Percentiles rank a stretch among this genome's conserved stretches.
Conservation (phyloP, 2,888 invertebrate genomes). For the Diarsia rubi region DNA sequence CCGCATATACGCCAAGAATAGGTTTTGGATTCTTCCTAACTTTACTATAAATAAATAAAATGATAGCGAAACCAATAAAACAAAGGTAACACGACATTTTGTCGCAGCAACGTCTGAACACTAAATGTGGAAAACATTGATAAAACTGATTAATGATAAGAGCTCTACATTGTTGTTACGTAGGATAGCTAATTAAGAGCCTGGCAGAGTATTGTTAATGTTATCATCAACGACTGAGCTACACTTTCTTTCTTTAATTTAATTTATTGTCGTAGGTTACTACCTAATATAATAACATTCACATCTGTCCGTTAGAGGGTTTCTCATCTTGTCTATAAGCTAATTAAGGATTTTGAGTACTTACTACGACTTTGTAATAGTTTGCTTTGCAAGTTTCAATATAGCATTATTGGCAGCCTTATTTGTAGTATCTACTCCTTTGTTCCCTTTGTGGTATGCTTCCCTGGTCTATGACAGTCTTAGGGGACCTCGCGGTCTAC, state of each 20-base stretch:
- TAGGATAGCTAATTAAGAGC: slow-evolving; percentile 25
- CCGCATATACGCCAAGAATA: slow-evolving; percentile 91
- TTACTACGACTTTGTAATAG: background rate
- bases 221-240: slow-evolving; percentile 9
- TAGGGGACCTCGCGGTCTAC: background rate
- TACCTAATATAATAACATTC: background rate
- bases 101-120: slow-evolving; percentile 19
- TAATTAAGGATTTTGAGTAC: slow-evolving; percentile 32
- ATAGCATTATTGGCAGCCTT: background rate
- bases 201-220: slow-evolving; percentile 18
- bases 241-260: slow-evolving; percentile 33
- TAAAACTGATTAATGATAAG: slow-evolving; percentile 55
- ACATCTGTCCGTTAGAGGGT: slow-evolving; percentile 20
- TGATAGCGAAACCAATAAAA: slow-evolving; percentile 63
- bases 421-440: background rate
- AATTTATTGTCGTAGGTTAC: slow-evolving; percentile 25
- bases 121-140: slow-evolving; percentile 46
- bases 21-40: slow-evolving; percentile 84
- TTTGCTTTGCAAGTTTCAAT: background rate
- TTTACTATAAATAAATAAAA: slow-evolving; percentile 75
- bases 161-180: slow-evolving; percentile 25
- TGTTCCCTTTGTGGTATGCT: background rate
- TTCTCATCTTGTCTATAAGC: slow-evolving; percentile 29
- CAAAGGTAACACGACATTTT: slow-evolving; percentile 66
- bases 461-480: background rate